A percentile compares a stretch with the other conserved stretches of the same genome.
These are phyloP conservation scores for Ictalurus punctatus DNA, from an alignment of 2,113 vertebrate species.

Conservation along the genomic window DNA sequence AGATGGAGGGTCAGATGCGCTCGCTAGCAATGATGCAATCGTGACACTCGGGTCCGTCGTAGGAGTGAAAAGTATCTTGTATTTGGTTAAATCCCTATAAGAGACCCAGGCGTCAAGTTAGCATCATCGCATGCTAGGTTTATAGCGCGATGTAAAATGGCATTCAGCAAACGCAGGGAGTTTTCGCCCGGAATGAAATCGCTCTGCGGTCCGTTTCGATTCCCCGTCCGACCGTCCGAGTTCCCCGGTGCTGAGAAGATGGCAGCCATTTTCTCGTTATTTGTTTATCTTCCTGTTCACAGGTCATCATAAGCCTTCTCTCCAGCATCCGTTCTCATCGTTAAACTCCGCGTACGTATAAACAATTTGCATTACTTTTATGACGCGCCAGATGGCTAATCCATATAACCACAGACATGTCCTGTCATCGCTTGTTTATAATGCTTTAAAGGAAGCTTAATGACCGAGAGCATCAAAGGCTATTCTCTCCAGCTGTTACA, in stretches of 20 bases:
- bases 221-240: neutral
- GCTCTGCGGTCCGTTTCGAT: neutral
- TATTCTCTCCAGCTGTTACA: slow-evolving; percentile 3
- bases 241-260: neutral
- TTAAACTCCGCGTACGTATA: neutral
- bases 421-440: slow-evolving; percentile 18
- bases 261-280: neutral
- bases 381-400: slow-evolving; percentile 22
- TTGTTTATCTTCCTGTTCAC: neutral
- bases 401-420: slow-evolving; percentile 15
- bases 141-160: neutral
- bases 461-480: slow-evolving; percentile 42
- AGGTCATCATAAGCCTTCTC: neutral
- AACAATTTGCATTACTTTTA: slow-evolving; percentile 40
- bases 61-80: neutral
- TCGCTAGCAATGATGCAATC: slow-evolving; percentile 4
- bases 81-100: neutral
- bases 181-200: too few relatives aligned
- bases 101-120: neutral
- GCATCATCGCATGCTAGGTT: neutral
- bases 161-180: too few relatives aligned
- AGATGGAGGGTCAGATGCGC: neutral
- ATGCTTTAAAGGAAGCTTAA: slow-evolving; percentile 29
- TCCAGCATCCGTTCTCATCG: neutral
- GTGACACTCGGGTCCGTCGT: neutral